phyloP scores from a whole-genome alignment of 1,140 invertebrate genomes.

The Apis mellifera region DNA sequence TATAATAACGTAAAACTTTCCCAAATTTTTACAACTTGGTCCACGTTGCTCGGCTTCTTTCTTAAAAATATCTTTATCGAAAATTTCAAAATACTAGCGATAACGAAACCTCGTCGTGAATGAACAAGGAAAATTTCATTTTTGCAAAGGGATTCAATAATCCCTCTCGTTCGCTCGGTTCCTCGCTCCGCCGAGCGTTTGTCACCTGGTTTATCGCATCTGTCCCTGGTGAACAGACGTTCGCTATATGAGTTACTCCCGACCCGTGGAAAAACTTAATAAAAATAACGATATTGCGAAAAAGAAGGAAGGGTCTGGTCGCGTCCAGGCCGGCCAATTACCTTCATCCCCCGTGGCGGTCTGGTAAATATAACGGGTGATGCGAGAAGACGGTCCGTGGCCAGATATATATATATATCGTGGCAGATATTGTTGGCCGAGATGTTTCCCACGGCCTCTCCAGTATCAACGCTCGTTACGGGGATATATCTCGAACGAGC shows the following conservation, averaged over 20 bases:
- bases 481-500: background rate
- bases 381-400: slow-evolving; percentile 36
- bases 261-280: slow-evolving; percentile 63
- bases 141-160: slow-evolving; percentile 8
- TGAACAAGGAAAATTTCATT: background rate
- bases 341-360: slow-evolving; percentile 43
- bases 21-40: too few relatives aligned
- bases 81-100: too few relatives aligned
- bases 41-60: too few relatives aligned
- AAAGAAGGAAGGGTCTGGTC: background rate
- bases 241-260: slow-evolving; percentile 40
- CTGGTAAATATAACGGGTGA: slow-evolving; percentile 55
- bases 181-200: slow-evolving; percentile 1
- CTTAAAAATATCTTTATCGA: too few relatives aligned
- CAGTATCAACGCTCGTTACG: slow-evolving; percentile 5
- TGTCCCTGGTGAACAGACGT: slow-evolving; percentile 33
- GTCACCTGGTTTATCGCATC: slow-evolving; percentile 55
- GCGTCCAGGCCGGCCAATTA: slow-evolving; percentile 57
- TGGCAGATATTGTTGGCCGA: slow-evolving; percentile 41
- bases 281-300: slow-evolving; percentile 64
- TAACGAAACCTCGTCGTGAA: too few relatives aligned
- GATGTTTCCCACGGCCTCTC: background rate
- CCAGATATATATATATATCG: slow-evolving; percentile 48
- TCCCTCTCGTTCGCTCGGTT: background rate
- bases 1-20: too few relatives aligned